These are phyloP conservation scores for Heptranchias perlo DNA, from an alignment of 2,113 vertebrate genomes.

Conservation along the genomic window DNA sequence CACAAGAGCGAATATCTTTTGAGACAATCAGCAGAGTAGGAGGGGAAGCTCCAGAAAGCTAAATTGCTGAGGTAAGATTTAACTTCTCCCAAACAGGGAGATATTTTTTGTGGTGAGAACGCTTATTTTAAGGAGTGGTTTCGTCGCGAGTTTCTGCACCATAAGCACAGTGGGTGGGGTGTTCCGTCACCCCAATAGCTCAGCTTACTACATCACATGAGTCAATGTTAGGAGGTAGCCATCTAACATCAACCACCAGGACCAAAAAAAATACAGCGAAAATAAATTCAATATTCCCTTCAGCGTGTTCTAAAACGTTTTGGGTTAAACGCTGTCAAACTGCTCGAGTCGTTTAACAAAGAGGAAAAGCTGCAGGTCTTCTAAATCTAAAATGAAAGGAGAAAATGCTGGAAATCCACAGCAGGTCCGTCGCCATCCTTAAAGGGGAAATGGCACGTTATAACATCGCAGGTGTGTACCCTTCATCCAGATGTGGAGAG, in stretches of 20 bases:
- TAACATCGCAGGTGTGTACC: not conserved
- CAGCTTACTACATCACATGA: not conserved
- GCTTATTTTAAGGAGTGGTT: not conserved
- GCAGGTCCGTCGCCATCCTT: no score
- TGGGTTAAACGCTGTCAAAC: not conserved
- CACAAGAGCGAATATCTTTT: not conserved
- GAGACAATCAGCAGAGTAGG: not conserved
- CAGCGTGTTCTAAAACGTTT: not conserved
- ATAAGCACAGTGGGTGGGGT: not conserved
- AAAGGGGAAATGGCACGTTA: not conserved
- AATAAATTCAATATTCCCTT: not conserved
- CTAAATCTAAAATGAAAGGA: not conserved
- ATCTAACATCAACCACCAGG: not conserved
- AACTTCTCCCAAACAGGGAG: not conserved
- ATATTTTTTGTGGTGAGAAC: not conserved
- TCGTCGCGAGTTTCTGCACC: not conserved
- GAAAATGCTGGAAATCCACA: not conserved
- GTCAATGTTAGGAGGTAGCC: not conserved
- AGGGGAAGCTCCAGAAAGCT: not conserved
- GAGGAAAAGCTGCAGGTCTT: not conserved
- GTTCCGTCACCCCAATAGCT: not conserved
- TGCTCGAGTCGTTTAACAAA: not conserved
- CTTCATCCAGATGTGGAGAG: not conserved
- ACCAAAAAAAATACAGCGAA: not conserved
- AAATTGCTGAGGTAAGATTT: not conserved